A percentile compares a stretch with the other conserved stretches of the same genome.
These are phyloP conservation scores for Cheilosia scutellata DNA, from an alignment of 2,888 invertebrate species.

Conservation along the genomic window DNA sequence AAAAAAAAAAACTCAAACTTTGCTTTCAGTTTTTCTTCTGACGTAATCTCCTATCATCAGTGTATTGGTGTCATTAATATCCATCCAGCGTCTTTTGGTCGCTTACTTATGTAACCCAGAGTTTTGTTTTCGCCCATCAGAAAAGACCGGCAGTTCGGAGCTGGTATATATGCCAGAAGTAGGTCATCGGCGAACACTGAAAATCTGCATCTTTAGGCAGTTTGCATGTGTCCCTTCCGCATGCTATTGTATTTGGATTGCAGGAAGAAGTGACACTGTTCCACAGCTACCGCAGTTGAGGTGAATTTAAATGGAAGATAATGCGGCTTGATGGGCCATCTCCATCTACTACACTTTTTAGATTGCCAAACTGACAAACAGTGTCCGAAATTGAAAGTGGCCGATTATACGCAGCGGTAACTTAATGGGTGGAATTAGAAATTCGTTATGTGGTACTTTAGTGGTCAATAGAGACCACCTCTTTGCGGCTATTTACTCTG, in stretches of 20 bases:
- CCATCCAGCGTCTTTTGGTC: constrained; percentile 27
- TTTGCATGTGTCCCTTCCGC: constrained; percentile 44
- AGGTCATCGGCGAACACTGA: constrained; percentile 34
- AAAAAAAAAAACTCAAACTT: constrained; percentile 18
- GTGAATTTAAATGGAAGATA: constrained; percentile 14
- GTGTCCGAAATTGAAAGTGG: constrained; percentile 23
- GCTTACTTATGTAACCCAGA: constrained; percentile 36
- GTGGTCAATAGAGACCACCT: constrained; percentile 15
- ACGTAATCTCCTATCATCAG: constrained; percentile 27
- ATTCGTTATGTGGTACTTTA: constrained; percentile 26
- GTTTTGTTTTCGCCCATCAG: constrained; percentile 30
- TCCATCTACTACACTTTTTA: neutral
- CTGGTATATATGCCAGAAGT: constrained; percentile 19
- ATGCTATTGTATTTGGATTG: constrained; percentile 9
- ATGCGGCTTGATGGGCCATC: neutral
- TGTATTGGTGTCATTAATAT: constrained; percentile 41
- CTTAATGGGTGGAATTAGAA: constrained; percentile 31
- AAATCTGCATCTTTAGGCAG: constrained; percentile 31
- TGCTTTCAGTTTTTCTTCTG: constrained; percentile 23
- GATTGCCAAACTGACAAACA: constrained; percentile 13
- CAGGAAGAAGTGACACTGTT: constrained; percentile 9
- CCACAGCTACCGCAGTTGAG: neutral
- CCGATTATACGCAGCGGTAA: constrained; percentile 12
- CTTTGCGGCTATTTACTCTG: neutral
- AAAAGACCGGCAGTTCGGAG: constrained; percentile 20